A percentile compares a stretch with the other conserved stretches of the same genome.
These are phyloP conservation scores for Nothura maculosa DNA, from an alignment of 2,797 vertebrate species.

Conservation along the genomic window DNA sequence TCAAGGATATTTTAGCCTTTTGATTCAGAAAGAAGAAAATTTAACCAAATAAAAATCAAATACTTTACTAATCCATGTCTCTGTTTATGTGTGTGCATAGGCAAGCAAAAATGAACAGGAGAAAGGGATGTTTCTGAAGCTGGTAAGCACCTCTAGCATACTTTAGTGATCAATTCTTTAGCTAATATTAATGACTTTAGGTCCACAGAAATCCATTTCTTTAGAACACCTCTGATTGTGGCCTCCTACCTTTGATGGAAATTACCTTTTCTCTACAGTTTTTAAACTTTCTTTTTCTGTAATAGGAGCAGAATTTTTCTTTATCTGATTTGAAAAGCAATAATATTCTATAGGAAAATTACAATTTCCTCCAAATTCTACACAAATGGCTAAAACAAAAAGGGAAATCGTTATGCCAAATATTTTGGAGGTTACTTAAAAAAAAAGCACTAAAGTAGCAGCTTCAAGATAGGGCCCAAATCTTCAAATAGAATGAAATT, in stretches of 20 bases:
- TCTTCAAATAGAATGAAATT: neutral
- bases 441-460: neutral
- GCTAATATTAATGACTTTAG: neutral
- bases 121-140: neutral
- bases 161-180: neutral
- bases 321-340: neutral
- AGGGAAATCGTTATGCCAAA: neutral
- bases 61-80: neutral
- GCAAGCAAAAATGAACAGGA: neutral
- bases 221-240: neutral
- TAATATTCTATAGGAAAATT: neutral
- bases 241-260: neutral
- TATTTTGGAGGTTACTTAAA: neutral
- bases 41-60: neutral
- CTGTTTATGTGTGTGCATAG: neutral
- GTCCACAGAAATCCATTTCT: neutral
- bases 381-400: neutral
- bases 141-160: neutral
- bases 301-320: neutral
- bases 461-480: neutral
- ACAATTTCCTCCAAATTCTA: neutral
- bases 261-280: neutral
- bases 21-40: neutral
- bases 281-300: neutral
- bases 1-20: neutral